These are phyloP conservation scores for Arge pagana DNA, from an alignment of 2,888 invertebrate species.

Conservation along the genomic window DNA sequence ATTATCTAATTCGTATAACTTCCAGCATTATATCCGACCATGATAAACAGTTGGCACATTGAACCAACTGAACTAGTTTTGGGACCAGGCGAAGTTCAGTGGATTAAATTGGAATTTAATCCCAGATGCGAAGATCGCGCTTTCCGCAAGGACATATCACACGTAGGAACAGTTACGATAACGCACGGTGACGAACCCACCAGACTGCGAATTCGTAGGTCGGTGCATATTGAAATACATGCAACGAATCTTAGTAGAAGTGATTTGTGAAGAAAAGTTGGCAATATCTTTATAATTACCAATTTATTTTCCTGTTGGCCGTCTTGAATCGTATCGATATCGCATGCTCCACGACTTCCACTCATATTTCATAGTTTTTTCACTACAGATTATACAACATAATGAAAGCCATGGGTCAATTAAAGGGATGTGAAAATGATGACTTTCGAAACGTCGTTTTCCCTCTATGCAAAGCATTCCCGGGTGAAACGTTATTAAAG, in stretches of 20 bases:
- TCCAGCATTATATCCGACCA: conserved; percentile 49
- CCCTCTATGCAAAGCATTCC: conserved; percentile 49
- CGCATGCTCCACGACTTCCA: too few relatives aligned
- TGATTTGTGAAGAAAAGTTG: too few relatives aligned
- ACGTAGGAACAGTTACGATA: conserved; percentile 59
- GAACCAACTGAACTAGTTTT: conserved; percentile 58
- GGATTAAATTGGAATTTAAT: conserved; percentile 56
- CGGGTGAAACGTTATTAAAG: conserved; percentile 44
- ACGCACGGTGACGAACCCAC: conserved; percentile 62
- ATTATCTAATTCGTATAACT: too few relatives aligned
- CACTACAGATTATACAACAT: conserved; percentile 47
- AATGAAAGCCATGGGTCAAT: conserved; percentile 45
- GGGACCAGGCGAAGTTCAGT: conserved; percentile 53
- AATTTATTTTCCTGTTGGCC: too few relatives aligned
- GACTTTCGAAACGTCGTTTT: conserved; percentile 47
- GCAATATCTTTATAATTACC: too few relatives aligned
- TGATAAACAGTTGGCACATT: conserved; percentile 51
- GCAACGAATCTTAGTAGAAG: background rate
- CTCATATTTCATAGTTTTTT: too few relatives aligned
- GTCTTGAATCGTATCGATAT: too few relatives aligned
- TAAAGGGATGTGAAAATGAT: conserved; percentile 42
- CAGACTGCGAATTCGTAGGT: conserved; percentile 54
- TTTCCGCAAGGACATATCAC: conserved; percentile 51
- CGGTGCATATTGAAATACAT: too few relatives aligned
- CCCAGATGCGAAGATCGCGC: conserved; percentile 60